Conservation (phyloP, 2,113 vertebrate species). For the Craseonycteris thonglongyai region DNA sequence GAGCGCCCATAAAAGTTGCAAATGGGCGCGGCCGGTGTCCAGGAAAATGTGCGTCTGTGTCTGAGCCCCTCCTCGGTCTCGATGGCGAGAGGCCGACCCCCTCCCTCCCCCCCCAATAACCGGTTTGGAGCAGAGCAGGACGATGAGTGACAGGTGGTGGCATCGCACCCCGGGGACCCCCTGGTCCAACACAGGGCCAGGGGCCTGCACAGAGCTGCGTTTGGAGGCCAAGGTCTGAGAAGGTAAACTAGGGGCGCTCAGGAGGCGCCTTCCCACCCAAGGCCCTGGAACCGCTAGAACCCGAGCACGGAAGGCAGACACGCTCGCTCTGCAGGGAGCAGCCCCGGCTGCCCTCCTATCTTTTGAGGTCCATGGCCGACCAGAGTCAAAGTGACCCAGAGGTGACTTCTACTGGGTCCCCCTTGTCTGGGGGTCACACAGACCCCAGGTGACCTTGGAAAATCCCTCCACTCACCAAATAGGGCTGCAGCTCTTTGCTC, state of each 20-base stretch:
- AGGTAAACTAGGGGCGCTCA: background rate
- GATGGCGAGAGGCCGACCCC: conserved; percentile 30
- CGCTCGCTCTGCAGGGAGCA: background rate
- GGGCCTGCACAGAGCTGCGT: too few species aligned
- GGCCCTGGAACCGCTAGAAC: too few species aligned
- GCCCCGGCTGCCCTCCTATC: too few species aligned
- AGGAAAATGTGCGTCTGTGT: conserved; percentile 73
- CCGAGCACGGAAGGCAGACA: background rate
- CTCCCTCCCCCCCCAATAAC: conserved; percentile 14
- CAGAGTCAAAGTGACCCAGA: background rate
- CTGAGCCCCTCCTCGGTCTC: conserved; percentile 67
- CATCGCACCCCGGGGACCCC: background rate
- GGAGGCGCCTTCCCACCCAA: background rate
- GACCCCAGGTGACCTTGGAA: background rate
- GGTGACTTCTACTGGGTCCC: background rate
- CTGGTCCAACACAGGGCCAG: background rate
- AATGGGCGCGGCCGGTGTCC: conserved; percentile 70
- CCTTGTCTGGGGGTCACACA: background rate
- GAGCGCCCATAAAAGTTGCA: conserved; percentile 72
- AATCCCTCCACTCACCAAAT: background rate
- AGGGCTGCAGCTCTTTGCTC: background rate
- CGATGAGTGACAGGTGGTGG: background rate
- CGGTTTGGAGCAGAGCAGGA: background rate
- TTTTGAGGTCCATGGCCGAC: background rate
- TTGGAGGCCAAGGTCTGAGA: conserved; percentile 47